Conservation (phyloP, 23 tunicate genomes). For the Botrylloides violaceus region DNA sequence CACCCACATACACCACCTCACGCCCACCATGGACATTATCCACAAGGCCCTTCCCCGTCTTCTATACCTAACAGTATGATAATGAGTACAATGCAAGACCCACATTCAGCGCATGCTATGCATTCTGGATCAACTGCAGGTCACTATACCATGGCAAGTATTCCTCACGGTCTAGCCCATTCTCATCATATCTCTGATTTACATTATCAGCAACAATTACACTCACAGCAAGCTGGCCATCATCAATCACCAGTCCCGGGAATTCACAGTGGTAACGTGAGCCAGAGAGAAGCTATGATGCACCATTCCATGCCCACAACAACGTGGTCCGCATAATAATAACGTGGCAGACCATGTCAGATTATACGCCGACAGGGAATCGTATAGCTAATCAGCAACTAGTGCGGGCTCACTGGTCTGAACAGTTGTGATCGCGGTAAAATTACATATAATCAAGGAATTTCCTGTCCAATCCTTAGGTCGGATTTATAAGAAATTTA, state of each 20-base stretch:
- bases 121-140: conserved; percentile 28
- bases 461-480: no score
- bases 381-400: neutral
- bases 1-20: conserved; percentile 81
- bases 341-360: no score
- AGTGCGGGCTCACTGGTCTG: no score
- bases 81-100: conserved; percentile 70
- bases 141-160: conserved; percentile 72
- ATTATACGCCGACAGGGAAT: neutral
- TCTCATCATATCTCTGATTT: conserved; percentile 51
- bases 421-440: no score
- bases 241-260: conserved; percentile 15
- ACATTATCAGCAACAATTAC: conserved; percentile 54
- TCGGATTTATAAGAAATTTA: no score
- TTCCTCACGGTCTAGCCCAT: conserved; percentile 22
- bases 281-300: conserved; percentile 42
- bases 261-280: conserved; percentile 15
- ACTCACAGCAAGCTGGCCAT: conserved; percentile 36
- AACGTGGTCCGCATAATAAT: conserved; percentile 12
- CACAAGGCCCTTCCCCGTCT: conserved; percentile 34
- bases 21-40: conserved; percentile 41
- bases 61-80: conserved; percentile 74
- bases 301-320: conserved; percentile 35
- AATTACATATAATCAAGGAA: no score
- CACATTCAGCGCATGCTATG: conserved; percentile 46